These are phyloP conservation scores for Myotis lucifugus DNA, from an alignment of 2,113 vertebrate species.

Conservation along the genomic window DNA sequence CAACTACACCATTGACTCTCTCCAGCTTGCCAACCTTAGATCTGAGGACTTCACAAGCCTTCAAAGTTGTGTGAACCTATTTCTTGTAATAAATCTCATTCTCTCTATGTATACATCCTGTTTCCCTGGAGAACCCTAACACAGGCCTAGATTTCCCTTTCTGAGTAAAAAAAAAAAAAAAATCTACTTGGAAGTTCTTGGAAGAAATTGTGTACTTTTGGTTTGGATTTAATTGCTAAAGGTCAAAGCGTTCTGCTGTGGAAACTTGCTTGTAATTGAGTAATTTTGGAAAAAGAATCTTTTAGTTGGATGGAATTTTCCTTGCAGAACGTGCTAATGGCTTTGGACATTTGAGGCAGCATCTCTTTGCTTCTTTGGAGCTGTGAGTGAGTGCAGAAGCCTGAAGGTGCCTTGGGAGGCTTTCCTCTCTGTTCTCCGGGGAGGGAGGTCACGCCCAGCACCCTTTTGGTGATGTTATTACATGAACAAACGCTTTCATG, in stretches of 20 bases:
- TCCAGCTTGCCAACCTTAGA: not conserved
- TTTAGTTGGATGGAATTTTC: not conserved
- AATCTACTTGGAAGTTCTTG: not conserved
- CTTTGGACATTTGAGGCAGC: not conserved
- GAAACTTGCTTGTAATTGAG: not conserved
- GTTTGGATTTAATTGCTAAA: not conserved
- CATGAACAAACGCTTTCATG: not conserved
- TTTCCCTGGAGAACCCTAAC: not conserved
- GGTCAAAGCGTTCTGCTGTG: not conserved
- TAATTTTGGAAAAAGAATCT: not conserved
- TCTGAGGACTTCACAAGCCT: constrained; percentile 19
- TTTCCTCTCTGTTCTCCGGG: not conserved
- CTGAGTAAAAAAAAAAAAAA: not conserved
- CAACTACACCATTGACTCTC: not conserved
- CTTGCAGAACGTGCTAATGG: not conserved
- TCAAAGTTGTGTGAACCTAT: not conserved
- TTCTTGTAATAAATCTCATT: not conserved
- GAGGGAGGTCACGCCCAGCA: not conserved
- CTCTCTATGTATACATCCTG: not conserved
- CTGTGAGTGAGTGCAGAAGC: not conserved
- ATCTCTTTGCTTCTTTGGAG: not conserved
- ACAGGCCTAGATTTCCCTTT: not conserved
- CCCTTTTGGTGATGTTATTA: not conserved
- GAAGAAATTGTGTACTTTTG: not conserved
- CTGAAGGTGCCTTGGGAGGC: accelerated